Conservation (phyloP, 2,888 invertebrate genomes). For the Cantharis nigra region DNA sequence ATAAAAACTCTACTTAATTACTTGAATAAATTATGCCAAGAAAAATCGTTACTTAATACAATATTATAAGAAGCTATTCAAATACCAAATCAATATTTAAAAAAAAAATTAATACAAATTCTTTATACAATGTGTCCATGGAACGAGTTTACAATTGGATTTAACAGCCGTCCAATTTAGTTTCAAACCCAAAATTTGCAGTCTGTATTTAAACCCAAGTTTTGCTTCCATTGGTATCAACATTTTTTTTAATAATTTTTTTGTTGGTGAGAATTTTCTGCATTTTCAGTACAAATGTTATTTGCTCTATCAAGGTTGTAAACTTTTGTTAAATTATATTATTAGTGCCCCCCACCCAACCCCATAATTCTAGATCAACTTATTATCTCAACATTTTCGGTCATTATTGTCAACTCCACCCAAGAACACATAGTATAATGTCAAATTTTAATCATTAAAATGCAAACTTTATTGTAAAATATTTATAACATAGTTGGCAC, state of each 20-base stretch:
- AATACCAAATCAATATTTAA: background rate
- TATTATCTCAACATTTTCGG: background rate
- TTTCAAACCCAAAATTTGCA: no score
- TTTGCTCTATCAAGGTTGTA: background rate
- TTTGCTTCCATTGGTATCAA: background rate
- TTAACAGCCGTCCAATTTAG: background rate
- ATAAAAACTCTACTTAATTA: conserved; percentile 43
- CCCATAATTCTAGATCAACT: background rate
- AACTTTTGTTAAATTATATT: no score
- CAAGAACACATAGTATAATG: background rate
- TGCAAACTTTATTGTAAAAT: background rate
- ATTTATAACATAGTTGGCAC: background rate
- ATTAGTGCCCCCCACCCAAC: no score
- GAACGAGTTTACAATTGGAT: background rate
- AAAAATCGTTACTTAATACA: conserved; percentile 1
- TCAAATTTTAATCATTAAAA: background rate
- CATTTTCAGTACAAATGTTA: background rate
- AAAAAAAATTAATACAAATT: background rate
- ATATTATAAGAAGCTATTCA: background rate
- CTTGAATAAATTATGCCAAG: conserved; percentile 21
- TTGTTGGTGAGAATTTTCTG: no score
- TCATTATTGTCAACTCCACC: background rate
- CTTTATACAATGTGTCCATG: background rate
- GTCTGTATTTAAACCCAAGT: no score
- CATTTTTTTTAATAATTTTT: no score